Evolutionary conservation across 2,888 invertebrate genomes (phyloP).

Genomic region (Pristionchus entomophagus): DNA sequence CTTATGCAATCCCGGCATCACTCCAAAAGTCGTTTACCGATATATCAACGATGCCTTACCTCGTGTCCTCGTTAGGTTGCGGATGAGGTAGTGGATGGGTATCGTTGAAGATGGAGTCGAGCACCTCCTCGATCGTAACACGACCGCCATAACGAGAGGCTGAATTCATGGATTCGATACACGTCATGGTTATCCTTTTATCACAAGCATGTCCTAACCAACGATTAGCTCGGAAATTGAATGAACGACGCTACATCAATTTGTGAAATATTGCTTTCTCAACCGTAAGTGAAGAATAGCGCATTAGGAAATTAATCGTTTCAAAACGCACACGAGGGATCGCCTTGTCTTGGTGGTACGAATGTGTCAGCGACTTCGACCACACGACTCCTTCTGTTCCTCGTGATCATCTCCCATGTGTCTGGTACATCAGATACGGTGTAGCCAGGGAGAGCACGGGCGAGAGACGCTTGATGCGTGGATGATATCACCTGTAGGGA

Average conservation of each 20-base stretch:
- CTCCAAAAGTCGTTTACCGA: too few species aligned
- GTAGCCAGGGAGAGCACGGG: constrained; percentile 68
- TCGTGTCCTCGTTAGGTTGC: constrained; percentile 57
- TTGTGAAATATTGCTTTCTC: too few species aligned
- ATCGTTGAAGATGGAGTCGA: constrained; percentile 87
- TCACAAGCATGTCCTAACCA: too few species aligned
- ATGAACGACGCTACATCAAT: too few species aligned
- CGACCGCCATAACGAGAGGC: constrained; percentile 69
- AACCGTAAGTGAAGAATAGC: too few species aligned
- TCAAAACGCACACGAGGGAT: constrained; percentile 48
- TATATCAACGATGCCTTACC: too few species aligned
- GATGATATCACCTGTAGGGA: constrained; percentile 27
- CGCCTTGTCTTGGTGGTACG: constrained; percentile 71
- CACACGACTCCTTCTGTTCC: constrained; percentile 67
- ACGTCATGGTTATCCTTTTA: too few species aligned
- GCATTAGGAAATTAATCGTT: too few species aligned
- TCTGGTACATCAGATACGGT: constrained; percentile 73
- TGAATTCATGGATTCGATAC: not conserved
- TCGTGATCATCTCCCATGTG: constrained; percentile 71
- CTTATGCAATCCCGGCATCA: too few species aligned
- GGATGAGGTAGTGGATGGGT: constrained; percentile 83
- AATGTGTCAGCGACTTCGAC: constrained; percentile 76
- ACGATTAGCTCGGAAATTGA: too few species aligned
- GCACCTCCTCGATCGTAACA: constrained; percentile 89
- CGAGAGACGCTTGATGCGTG: not conserved